phyloP scores from a whole-genome alignment of 2,888 invertebrate genomes.

The Synanthedon vespiformis region DNA sequence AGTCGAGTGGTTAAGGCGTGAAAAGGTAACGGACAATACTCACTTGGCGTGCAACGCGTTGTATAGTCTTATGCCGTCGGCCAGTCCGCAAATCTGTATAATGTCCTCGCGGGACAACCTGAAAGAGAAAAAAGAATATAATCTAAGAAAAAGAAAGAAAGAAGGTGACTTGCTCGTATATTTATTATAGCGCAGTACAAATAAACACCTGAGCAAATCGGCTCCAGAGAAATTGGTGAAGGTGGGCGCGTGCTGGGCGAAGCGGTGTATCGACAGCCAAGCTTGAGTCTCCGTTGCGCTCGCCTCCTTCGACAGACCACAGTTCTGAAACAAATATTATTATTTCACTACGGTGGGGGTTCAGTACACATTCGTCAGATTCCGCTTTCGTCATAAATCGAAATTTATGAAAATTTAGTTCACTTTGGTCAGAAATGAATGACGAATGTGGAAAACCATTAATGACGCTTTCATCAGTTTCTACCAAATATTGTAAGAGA shows the following conservation, averaged over 20 bases:
- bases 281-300: slow-evolving; percentile 78
- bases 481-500: too few species aligned
- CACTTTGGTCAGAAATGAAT: too few species aligned
- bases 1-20: too few species aligned
- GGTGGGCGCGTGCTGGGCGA: slow-evolving; percentile 79
- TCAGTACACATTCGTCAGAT: too few species aligned
- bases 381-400: too few species aligned
- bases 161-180: too few species aligned
- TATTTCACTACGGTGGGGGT: too few species aligned
- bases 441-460: too few species aligned
- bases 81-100: slow-evolving; percentile 93
- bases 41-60: slow-evolving; percentile 90
- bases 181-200: too few species aligned
- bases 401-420: too few species aligned
- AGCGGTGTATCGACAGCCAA: slow-evolving; percentile 85
- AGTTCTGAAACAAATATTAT: slow-evolving; percentile 36
- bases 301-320: slow-evolving; percentile 75
- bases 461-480: too few species aligned
- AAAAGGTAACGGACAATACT: slow-evolving; percentile 28
- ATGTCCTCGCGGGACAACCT: slow-evolving; percentile 89
- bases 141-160: too few species aligned
- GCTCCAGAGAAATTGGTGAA: slow-evolving; percentile 90
- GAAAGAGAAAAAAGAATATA: slow-evolving; percentile 2
- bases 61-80: slow-evolving; percentile 93
- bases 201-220: slow-evolving; percentile 80